Evolutionary conservation across 2,113 vertebrate genomes (phyloP), one percentile per base, ranked within the genome.

Genomic region (Amblyornis subalaris): DNA sequence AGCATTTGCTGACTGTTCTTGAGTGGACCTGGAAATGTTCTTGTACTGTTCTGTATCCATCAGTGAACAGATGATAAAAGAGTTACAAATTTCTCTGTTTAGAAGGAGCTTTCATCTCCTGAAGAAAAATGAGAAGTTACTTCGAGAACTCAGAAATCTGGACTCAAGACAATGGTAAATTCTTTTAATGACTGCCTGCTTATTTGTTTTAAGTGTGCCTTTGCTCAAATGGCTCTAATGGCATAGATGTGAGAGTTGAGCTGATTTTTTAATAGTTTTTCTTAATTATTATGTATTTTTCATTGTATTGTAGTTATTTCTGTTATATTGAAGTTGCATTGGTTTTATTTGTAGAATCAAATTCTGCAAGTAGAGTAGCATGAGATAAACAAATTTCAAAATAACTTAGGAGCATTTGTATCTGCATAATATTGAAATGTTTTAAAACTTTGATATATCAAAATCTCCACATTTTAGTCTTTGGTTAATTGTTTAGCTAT

Each of bases 51-150:
- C n/a, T 89, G 57, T 94, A 80, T 87, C 73, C 82, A 80, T 95
- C 36, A 84, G 70, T 96, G 51, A 90, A 92, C 48, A 95, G 42
- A 38, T 96, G 62, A 95, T 97, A 73, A 96, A 95, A 97, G 86
- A 93, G 51, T 97, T 97, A 93, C 64, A 92, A 89, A 91, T 96
- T 94, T 98, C 73, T 97, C 86, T 94, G 1, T 97, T 91, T 97
- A 99, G 99, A 98, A 99, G 98, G 91, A 99, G 98, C 96, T 99
- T 99, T 97, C 99, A 99, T 97, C 98, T 99, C 93, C 94, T 99
- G 96, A 99, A 99, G 97, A 99, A 99, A 98, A 99, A 99, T 65
- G 99, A 99, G 97, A 99, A 99, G 96, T 98, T 99, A 40, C 98
- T 99, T 92, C 98, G 99, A 97, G 99, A 99, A 97, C 98, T 99